phyloP scores from a whole-genome alignment of 2,888 invertebrate genomes.

The Keiferia lycopersicella region DNA sequence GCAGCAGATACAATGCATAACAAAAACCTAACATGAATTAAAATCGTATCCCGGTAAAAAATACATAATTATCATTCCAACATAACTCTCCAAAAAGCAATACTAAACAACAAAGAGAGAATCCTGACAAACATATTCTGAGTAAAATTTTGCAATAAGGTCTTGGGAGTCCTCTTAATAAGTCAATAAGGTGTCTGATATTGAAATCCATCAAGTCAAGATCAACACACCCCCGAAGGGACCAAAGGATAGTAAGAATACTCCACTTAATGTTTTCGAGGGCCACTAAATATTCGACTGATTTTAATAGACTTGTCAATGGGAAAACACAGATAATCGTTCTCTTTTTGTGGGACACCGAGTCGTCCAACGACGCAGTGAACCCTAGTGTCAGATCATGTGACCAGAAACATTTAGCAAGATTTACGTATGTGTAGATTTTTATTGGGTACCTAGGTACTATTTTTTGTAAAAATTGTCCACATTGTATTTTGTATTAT shows the following conservation, averaged over 20 bases:
- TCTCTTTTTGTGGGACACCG: too few species aligned
- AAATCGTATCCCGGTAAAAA: not conserved
- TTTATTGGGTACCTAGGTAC: too few species aligned
- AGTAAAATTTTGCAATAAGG: slow-evolving; percentile 19
- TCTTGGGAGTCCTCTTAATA: slow-evolving; percentile 11
- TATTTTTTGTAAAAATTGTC: too few species aligned
- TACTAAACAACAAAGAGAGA: not conserved
- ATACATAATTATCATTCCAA: not conserved
- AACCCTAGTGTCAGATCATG: too few species aligned
- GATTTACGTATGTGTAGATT: too few species aligned
- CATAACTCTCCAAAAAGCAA: not conserved
- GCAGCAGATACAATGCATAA: too few species aligned
- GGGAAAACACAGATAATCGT: too few species aligned
- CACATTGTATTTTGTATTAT: too few species aligned
- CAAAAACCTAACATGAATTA: too few species aligned
- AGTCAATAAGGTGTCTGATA: slow-evolving; percentile 21
- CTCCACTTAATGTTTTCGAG: slow-evolving; percentile 3
- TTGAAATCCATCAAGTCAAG: slow-evolving; percentile 21
- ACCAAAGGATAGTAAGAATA: slow-evolving; percentile 20
- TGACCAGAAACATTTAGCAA: too few species aligned
- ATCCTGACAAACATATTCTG: not conserved
- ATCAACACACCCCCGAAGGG: slow-evolving; percentile 21
- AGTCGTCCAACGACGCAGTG: too few species aligned
- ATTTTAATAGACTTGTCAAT: too few species aligned
- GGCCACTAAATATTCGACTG: not conserved